Conservation (phyloP, 92 coral and sea anemone species). For the Heliopora coerulea region DNA sequence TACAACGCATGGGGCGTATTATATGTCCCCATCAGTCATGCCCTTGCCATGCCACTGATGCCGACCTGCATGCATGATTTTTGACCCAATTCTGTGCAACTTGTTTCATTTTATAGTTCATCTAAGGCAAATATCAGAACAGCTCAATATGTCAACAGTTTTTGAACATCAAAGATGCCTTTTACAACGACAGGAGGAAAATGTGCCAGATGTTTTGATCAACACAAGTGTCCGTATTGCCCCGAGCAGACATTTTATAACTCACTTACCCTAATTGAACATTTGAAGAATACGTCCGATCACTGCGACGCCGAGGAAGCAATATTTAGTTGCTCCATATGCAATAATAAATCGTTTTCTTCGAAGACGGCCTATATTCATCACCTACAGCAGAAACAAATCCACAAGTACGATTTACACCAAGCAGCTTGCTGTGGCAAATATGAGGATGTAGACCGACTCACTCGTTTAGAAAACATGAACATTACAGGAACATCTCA, state of each 20-base stretch:
- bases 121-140: no score
- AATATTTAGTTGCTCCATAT: slow-evolving; percentile 34
- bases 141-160: no score
- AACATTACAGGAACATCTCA: slow-evolving; percentile 60
- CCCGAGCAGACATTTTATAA: slow-evolving; percentile 1
- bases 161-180: slow-evolving; percentile 48
- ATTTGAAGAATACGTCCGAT: slow-evolving; percentile 8
- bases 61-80: no score
- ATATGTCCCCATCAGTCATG: no score
- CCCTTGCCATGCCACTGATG: no score
- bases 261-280: slow-evolving; percentile 7
- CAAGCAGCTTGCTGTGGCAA: slow-evolving; percentile 67
- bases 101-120: no score
- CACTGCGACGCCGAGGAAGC: background rate
- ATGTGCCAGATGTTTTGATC: slow-evolving; percentile 50
- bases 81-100: no score
- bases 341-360: slow-evolving; percentile 27
- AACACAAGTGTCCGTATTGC: slow-evolving; percentile 47
- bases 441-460: slow-evolving; percentile 37
- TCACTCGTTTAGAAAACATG: slow-evolving; percentile 50
- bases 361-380: slow-evolving; percentile 48
- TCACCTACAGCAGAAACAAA: slow-evolving; percentile 50
- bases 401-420: slow-evolving; percentile 61
- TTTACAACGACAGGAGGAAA: slow-evolving; percentile 37
- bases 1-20: no score